Percentiles rank a stretch among this genome's conserved stretches.
Conservation (phyloP, 2,797 vertebrate genomes). For the Furcifer pardalis region DNA sequence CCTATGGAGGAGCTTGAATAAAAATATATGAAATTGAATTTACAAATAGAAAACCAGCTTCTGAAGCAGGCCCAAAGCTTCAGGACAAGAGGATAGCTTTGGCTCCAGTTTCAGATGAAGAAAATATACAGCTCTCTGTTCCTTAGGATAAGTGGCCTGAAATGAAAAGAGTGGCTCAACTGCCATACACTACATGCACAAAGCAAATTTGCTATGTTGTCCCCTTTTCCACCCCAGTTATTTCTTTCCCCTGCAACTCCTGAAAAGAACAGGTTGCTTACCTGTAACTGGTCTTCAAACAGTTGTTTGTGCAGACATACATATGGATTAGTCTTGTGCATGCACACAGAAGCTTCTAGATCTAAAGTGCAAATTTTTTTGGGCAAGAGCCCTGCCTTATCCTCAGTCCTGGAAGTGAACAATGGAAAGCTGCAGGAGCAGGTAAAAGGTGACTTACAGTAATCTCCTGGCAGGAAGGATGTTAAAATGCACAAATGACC, state of each 20-base stretch:
- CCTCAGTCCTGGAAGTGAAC: too few species aligned
- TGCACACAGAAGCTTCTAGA: too few species aligned
- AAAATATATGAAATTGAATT: neutral
- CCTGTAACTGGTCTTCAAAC: too few species aligned
- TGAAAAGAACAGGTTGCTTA: neutral
- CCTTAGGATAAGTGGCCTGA: constrained; percentile 23
- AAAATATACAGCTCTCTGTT: neutral
- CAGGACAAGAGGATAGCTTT: neutral
- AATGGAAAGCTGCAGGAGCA: too few species aligned
- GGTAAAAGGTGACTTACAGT: too few species aligned
- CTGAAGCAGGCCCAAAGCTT: neutral
- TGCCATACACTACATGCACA: neutral
- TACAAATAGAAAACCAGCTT: neutral
- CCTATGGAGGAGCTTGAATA: neutral
- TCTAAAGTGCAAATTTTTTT: too few species aligned
- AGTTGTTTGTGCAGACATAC: too few species aligned
- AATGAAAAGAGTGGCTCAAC: neutral
- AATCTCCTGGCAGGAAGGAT: too few species aligned
- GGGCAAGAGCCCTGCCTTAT: too few species aligned
- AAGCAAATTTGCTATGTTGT: neutral
- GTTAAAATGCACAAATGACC: too few species aligned
- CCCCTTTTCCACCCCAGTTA: too few species aligned
- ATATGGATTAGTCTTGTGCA: too few species aligned
- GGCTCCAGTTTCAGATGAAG: neutral
- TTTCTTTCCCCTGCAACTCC: neutral